Base-by-base conservation (phyloP, 2,113 vertebrate genomes). In the Mesoclemmys tuberculata region DNA sequence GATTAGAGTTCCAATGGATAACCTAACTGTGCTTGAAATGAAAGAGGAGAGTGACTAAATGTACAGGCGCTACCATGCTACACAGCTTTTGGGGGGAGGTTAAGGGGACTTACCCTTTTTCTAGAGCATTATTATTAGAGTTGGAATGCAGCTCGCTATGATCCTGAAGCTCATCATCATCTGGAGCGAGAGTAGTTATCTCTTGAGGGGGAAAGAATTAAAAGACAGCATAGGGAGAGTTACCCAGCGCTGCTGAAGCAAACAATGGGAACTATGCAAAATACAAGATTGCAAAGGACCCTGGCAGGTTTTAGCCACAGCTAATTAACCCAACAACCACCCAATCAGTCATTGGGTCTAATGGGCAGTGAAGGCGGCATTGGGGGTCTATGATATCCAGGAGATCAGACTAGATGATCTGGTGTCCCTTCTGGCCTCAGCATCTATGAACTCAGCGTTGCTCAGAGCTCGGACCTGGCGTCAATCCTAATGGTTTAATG, bases 91-190 rank as follows among this genome's bases (percentile, higher is more conserved):
- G 14, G 14, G 6, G 16, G 21, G 41, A 19, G 10, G 48, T 5
- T 22, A 31, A 21, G 11, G 22, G 51, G 5, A 95, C 96, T 51
- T 93, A 98, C 97, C 77, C 81, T 58, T 88, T 7, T 13, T 89
- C 58, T 0, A 0, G 4, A 18, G 0, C 1, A 0, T 0, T 1
- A 18, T 75, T 82, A 21, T 93, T 89, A 0, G 1, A 2, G 10
- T 19, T 14, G 0, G 2, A 80, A 5, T 96, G 92, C 0, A 49
- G 1, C 10, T 74, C 35, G 0, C 52, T 24, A 31, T 1, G 13
- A 0, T 92, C 92, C 44, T 83, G 74, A 44, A 31, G 4, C 0
- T 80, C 77, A 0, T 96, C 93, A 6, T 96, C 96, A 7, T 95
- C 95, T 0, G 46, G 4, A 12, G 96, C 88, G 0, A 96, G 87